A percentile compares a stretch with the other conserved stretches of the same genome.
These are phyloP conservation scores for Bombus confusus DNA, from an alignment of 1,140 invertebrate genomes.

Conservation along the genomic window DNA sequence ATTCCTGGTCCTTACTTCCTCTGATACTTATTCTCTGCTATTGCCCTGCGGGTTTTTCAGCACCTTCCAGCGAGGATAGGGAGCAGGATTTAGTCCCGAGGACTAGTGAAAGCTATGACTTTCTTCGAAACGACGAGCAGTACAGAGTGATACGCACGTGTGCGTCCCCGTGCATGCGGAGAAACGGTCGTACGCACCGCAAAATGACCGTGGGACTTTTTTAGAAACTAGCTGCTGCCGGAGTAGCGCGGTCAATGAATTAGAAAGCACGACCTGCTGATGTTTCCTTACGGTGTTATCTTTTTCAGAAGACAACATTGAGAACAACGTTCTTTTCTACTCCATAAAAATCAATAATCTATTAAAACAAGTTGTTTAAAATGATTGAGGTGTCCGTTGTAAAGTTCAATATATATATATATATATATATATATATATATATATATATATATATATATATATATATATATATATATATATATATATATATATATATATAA, in stretches of 20 bases:
- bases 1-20: not conserved
- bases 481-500: too few relatives aligned
- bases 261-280: slow-evolving; percentile 58
- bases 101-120: slow-evolving; percentile 65
- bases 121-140: slow-evolving; percentile 52
- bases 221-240: slow-evolving; percentile 54
- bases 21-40: not conserved
- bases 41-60: slow-evolving; percentile 18
- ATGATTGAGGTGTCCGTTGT: not conserved
- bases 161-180: slow-evolving; percentile 31
- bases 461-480: too few relatives aligned
- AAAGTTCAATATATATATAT: not conserved
- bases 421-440: too few relatives aligned
- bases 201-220: slow-evolving; percentile 70
- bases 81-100: slow-evolving; percentile 28
- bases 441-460: too few relatives aligned
- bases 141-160: slow-evolving; percentile 11
- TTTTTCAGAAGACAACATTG: not conserved
- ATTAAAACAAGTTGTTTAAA: not conserved
- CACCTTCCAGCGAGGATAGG: not conserved
- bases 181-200: slow-evolving; percentile 63
- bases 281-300: slow-evolving; percentile 38
- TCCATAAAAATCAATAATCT: not conserved
- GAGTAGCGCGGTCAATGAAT: slow-evolving; percentile 58
- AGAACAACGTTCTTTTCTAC: not conserved